A percentile compares a stretch with the other conserved stretches of the same genome.
Evolutionary conservation across 2,113 vertebrate genomes (phyloP).

Genomic region (Elephantulus edwardii): DNA sequence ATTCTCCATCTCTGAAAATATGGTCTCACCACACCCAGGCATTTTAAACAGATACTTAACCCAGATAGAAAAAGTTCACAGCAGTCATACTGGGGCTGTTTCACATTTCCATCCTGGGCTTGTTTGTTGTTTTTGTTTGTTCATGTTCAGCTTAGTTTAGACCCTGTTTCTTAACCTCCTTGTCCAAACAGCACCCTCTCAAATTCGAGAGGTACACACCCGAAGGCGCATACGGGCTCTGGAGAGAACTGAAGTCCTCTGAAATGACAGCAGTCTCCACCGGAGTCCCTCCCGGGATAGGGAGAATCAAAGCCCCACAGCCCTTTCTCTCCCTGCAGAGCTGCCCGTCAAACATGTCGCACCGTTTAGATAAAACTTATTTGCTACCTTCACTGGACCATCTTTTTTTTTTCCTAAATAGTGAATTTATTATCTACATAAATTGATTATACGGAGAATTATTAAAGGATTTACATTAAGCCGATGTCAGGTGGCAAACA

Average conservation of each 20-base stretch:
- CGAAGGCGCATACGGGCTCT: accelerated
- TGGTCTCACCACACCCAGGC: background rate
- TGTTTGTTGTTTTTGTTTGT: background rate
- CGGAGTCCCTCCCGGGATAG: accelerated
- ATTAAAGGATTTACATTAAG: too few relatives aligned
- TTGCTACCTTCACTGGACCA: background rate
- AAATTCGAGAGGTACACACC: too few relatives aligned
- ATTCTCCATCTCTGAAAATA: background rate
- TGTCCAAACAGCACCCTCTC: background rate
- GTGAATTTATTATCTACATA: too few relatives aligned
- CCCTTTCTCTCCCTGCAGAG: background rate
- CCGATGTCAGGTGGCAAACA: too few relatives aligned
- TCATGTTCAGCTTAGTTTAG: background rate
- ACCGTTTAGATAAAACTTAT: background rate
- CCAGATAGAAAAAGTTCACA: background rate
- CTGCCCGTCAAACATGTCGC: background rate
- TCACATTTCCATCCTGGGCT: background rate
- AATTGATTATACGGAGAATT: too few relatives aligned
- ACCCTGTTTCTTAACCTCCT: background rate
- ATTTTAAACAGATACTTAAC: background rate
- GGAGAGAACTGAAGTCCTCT: background rate
- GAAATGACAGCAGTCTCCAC: accelerated
- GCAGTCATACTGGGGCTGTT: too few relatives aligned
- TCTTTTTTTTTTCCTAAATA: too few relatives aligned
- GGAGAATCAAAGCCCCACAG: background rate